Conservation (phyloP, 2,888 invertebrate species). For the Atethmia centrago region DNA sequence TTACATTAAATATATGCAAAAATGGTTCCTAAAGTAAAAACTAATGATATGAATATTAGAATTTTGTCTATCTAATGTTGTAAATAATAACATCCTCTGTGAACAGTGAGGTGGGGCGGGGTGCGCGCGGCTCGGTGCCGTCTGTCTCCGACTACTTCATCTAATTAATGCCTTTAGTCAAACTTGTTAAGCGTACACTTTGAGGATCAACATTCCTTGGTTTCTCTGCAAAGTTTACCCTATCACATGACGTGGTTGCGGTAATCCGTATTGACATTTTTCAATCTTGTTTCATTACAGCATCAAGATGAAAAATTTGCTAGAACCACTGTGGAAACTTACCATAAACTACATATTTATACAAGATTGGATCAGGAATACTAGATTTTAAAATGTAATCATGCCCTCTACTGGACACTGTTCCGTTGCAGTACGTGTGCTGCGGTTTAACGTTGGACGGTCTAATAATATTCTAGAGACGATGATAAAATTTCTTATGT, state of each 20-base stretch:
- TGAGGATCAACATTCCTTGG: slow-evolving; percentile 73
- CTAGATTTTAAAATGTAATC: slow-evolving; percentile 80
- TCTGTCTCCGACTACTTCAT: slow-evolving; percentile 67
- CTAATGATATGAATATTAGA: slow-evolving; percentile 90
- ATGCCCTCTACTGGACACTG: slow-evolving; percentile 78
- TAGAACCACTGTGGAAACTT: slow-evolving; percentile 84
- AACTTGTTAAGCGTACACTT: slow-evolving; percentile 79
- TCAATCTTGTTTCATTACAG: slow-evolving; percentile 75
- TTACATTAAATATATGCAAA: slow-evolving; percentile 80
- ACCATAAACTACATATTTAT: slow-evolving; percentile 84
- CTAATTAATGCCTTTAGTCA: slow-evolving; percentile 75
- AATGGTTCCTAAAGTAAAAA: slow-evolving; percentile 88
- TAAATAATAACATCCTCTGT: slow-evolving; percentile 78
- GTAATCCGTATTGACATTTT: slow-evolving; percentile 68
- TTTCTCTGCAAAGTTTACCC: slow-evolving; percentile 78
- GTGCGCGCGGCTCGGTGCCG: slow-evolving; percentile 72
- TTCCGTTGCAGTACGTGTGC: slow-evolving; percentile 75
- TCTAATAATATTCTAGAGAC: slow-evolving; percentile 72
- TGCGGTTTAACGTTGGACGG: slow-evolving; percentile 79
- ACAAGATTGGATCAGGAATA: slow-evolving; percentile 86
- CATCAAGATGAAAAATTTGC: slow-evolving; percentile 82
- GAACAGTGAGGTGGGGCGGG: slow-evolving; percentile 71
- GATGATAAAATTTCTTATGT: slow-evolving; percentile 72
- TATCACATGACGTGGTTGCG: slow-evolving; percentile 73
- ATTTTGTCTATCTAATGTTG: slow-evolving; percentile 89